Base-by-base conservation (phyloP, 2,797 vertebrate species). In the Enteromius thamalakanensis region DNA sequence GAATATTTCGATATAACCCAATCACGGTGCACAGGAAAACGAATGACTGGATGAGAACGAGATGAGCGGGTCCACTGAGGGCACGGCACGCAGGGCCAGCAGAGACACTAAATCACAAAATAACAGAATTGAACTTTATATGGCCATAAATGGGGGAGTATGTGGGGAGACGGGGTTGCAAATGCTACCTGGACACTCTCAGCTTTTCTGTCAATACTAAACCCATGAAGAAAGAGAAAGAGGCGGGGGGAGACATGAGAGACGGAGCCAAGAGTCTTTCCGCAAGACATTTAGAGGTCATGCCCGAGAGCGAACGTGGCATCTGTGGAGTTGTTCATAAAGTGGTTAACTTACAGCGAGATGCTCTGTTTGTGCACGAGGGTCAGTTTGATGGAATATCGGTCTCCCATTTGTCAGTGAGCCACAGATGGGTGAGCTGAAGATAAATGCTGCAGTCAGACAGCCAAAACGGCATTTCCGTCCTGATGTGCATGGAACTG, bases 111-210 rank as follows among this genome's bases (percentile, higher is more conserved):
- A 83, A 83, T 83, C 82, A 83, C 65, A 60, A 77, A 70, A 78
- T 78, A 83, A 83, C 75, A 83, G 82, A 83, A 83, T 83, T 83
- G 40, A 83, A 83, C 82, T 83, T 83, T 62, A 60, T 71, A 49
- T 62, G 75, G 51, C 62, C 64, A 77, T 60, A 70, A 70, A 71
- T 49, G 51, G 62, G 34, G 37, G 49, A 67, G 23, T 34, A 23
- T 70, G 26, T 70, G 53, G 42, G 68, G 49, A 58, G 49, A 83
- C 21, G 8, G 74, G 34, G 40, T 70, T 77, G 40, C 62, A 69
- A 77, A 77, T 47, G 65, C 23, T 77, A 83, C 42, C 82, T 71
- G 82, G 75, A 62, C 51, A 62, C 75, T 71, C 42, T 78, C 82
- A 62, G 75, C 19, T 70, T 58, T 71, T 51, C 76, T 71, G 82